phyloP scores from a whole-genome alignment of 2,888 invertebrate genomes.

The Neoaliturus tenellus region DNA sequence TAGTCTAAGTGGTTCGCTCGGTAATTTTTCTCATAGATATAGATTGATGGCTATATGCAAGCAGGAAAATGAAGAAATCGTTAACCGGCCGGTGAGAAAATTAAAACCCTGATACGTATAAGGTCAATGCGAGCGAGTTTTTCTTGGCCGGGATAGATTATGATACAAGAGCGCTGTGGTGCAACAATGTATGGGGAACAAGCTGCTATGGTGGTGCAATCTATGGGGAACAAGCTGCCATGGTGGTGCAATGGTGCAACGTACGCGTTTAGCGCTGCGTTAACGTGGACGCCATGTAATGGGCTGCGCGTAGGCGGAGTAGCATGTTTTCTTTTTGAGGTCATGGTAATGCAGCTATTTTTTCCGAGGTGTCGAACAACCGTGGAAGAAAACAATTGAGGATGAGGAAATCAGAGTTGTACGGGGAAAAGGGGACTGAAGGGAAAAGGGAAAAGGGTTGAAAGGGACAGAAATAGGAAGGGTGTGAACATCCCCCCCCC shows the following conservation, averaged over 20 bases:
- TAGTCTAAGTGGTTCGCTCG: background rate
- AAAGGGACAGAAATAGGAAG: too few species aligned
- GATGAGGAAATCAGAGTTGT: too few species aligned
- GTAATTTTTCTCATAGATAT: background rate
- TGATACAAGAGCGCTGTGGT: slow-evolving; percentile 23
- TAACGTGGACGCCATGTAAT: background rate
- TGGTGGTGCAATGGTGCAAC: slow-evolving; percentile 27
- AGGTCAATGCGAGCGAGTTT: slow-evolving; percentile 44
- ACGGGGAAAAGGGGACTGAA: too few species aligned
- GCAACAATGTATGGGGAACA: slow-evolving; percentile 17
- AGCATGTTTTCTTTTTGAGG: background rate
- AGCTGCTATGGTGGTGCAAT: slow-evolving; percentile 18
- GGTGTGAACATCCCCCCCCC: too few species aligned
- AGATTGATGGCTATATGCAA: slow-evolving; percentile 31
- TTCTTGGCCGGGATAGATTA: slow-evolving; percentile 12
- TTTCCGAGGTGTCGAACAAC: too few species aligned
- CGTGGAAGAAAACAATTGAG: too few species aligned
- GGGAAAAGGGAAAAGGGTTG: too few species aligned
- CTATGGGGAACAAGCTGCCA: slow-evolving; percentile 6
- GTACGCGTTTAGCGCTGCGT: background rate
- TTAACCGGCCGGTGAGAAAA: background rate
- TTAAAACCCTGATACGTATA: slow-evolving; percentile 41
- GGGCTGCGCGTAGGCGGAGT: background rate
- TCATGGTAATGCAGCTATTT: background rate
- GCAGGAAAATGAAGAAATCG: slow-evolving; percentile 43